A percentile compares a stretch with the other conserved stretches of the same genome.
These are phyloP conservation scores for Eupithecia subumbrata DNA, from an alignment of 2,888 invertebrate genomes.

Conservation along the genomic window DNA sequence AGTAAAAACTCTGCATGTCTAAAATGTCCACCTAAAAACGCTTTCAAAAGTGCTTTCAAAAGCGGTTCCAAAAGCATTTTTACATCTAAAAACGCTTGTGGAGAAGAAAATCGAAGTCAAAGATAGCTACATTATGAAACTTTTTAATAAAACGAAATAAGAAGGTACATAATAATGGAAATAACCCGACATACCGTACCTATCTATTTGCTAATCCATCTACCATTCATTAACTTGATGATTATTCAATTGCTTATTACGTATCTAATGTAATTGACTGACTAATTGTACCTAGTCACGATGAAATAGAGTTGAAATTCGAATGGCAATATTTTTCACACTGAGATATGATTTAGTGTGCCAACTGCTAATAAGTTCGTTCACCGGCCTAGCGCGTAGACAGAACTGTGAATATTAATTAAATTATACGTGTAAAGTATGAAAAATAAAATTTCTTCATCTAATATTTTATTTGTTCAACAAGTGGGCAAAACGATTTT, in stretches of 20 bases:
- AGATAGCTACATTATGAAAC: no score
- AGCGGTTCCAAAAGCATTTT: no score
- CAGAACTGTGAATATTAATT: background rate
- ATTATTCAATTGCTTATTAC: background rate
- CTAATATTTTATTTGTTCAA: no score
- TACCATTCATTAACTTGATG: background rate
- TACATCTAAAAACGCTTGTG: no score
- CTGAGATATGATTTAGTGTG: slow-evolving; percentile 26
- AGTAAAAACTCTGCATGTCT: no score
- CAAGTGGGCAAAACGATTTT: no score
- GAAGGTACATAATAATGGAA: background rate
- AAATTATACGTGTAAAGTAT: background rate
- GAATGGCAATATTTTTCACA: slow-evolving; percentile 8
- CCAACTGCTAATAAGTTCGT: slow-evolving; percentile 23
- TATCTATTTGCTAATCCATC: background rate
- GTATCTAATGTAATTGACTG: background rate
- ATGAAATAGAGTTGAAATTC: slow-evolving; percentile 18
- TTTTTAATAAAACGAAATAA: no score
- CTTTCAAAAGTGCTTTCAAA: no score
- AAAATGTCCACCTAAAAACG: no score
- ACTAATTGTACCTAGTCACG: background rate
- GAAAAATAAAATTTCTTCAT: background rate
- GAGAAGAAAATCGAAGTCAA: no score
- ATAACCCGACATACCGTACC: background rate
- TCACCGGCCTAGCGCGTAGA: slow-evolving; percentile 22